Base-by-base conservation (phyloP, 2,797 vertebrate species). In the Salmo trutta region DNA sequence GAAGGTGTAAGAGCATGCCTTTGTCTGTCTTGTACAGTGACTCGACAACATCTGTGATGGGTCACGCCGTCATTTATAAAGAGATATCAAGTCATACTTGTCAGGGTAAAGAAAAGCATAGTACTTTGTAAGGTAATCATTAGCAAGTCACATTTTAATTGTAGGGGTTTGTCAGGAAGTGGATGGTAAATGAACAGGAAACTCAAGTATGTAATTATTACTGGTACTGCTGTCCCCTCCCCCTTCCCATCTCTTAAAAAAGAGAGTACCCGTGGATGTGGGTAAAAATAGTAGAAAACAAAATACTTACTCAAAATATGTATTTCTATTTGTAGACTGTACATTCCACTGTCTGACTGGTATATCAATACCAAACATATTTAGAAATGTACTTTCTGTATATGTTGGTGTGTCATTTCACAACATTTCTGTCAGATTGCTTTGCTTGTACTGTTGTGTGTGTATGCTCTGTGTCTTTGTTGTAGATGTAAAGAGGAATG, bases 121-220 rank as follows among this genome's bases (percentile, higher is more conserved):
- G 56, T 36, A 65, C 33, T 75, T 74, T 64, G 33, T n/a, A 47
- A 62, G 73, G 33, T 66, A 36, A 15, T 76, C 31, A 70, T 76
- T 70, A 56, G 53, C 75, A 59, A 59, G 75, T 70, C 65, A 62
- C 21, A 71, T 71, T 71, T 54, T 71, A 70, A 76, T 71, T 76
- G 29, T 69, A 36, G 75, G 67, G 33, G n/a, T 29, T 62, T 31
- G 41, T 47, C n/a, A 62, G 75, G 75, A 71, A 36, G 41, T 31
- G 36, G n/a, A 51, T 71, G 33, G 16, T 77, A 51, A 77, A 71
- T 47, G 36, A 71, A 71, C 54, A 64, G 36, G 36, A 52, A 41
- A 41, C 59, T 77, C 21, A 51, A n/a, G 36, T 71, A 47, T n/a
- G 36, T 24, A 27, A 64, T 71, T 72, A 65, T 52, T 31, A 33